These are phyloP conservation scores for Lethenteron reissneri DNA, from an alignment of 2,113 vertebrate genomes.

Conservation along the genomic window DNA sequence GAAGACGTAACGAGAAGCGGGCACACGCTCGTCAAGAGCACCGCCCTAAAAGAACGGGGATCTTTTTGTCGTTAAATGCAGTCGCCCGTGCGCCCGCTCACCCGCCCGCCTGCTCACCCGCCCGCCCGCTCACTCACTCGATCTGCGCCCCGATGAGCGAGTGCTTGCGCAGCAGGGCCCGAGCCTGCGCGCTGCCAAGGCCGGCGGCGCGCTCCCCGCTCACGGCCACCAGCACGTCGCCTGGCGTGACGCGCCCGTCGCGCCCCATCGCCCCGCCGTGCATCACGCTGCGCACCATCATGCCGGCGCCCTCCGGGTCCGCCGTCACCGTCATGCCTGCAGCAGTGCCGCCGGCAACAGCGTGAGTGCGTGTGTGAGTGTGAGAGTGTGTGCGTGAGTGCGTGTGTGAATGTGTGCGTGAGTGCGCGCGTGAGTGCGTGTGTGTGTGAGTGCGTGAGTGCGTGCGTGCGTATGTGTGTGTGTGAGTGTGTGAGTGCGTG, in stretches of 20 bases:
- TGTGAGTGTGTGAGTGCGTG: too few relatives aligned
- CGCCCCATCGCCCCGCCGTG: slow-evolving; percentile 73
- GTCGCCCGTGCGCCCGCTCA: slow-evolving; percentile 61
- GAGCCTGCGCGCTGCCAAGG: slow-evolving; percentile 59
- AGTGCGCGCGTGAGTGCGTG: too few relatives aligned
- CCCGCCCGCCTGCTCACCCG: slow-evolving; percentile 83
- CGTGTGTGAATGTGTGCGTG: too few relatives aligned
- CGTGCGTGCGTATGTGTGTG: too few relatives aligned
- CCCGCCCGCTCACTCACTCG: slow-evolving; percentile 74
- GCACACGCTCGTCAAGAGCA: too few relatives aligned
- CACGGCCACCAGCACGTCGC: slow-evolving; percentile 68
- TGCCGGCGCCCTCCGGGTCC: slow-evolving; percentile 58
- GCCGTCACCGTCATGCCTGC: slow-evolving; percentile 86
- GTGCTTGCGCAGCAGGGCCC: slow-evolving; percentile 70
- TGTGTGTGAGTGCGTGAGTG: too few relatives aligned
- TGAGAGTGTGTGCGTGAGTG: neutral
- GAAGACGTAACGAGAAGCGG: too few relatives aligned
- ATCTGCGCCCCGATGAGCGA: slow-evolving; percentile 70
- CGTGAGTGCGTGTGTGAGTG: neutral
- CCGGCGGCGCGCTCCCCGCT: slow-evolving; percentile 59
- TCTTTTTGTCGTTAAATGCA: too few relatives aligned
- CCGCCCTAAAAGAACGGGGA: too few relatives aligned
- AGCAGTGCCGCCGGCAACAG: neutral
- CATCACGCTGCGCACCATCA: slow-evolving; percentile 76
- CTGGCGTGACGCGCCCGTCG: slow-evolving; percentile 59